Percentiles rank a stretch among this genome's conserved stretches.
phyloP scores from a whole-genome alignment of 2,113 vertebrate species.

The Dascyllus trimaculatus region DNA sequence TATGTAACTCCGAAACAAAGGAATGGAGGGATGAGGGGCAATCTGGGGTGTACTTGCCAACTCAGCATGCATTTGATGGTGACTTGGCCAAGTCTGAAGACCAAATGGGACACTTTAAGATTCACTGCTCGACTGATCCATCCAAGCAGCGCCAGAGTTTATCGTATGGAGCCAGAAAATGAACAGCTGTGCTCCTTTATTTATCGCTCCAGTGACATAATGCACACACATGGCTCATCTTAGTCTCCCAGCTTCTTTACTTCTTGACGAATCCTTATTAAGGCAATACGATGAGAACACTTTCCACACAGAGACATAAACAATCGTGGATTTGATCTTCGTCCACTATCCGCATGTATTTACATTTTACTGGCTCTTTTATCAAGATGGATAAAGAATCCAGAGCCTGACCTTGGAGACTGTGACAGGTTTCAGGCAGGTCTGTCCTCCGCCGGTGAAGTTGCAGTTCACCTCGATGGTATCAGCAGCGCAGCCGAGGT shows the following conservation, averaged over 20 bases:
- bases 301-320: slow-evolving; percentile 3
- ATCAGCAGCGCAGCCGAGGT: slow-evolving; percentile 94
- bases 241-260: neutral
- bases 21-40: slow-evolving; percentile 9
- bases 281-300: neutral
- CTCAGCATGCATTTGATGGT: neutral
- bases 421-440: slow-evolving; percentile 92
- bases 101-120: slow-evolving; percentile 27
- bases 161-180: slow-evolving; percentile 21
- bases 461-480: slow-evolving; percentile 94
- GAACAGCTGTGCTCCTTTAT: slow-evolving; percentile 22
- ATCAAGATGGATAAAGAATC: neutral
- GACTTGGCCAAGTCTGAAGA: slow-evolving; percentile 18
- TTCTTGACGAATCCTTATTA: slow-evolving; percentile 10
- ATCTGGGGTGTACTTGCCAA: slow-evolving; percentile 14
- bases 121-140: slow-evolving; percentile 12
- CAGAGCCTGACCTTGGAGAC: slow-evolving; percentile 90
- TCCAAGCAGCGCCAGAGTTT: slow-evolving; percentile 23
- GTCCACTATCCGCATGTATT: slow-evolving; percentile 16
- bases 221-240: slow-evolving; percentile 3
- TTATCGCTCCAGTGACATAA: neutral
- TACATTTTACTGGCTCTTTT: neutral
- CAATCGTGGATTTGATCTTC: neutral
- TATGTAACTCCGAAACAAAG: neutral
- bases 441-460: slow-evolving; percentile 95